Evolutionary conservation across 35 echinoderm and acorn worm species (phyloP), one percentile per base, ranked within the genome.

Genomic region (Chiridota heheva): DNA sequence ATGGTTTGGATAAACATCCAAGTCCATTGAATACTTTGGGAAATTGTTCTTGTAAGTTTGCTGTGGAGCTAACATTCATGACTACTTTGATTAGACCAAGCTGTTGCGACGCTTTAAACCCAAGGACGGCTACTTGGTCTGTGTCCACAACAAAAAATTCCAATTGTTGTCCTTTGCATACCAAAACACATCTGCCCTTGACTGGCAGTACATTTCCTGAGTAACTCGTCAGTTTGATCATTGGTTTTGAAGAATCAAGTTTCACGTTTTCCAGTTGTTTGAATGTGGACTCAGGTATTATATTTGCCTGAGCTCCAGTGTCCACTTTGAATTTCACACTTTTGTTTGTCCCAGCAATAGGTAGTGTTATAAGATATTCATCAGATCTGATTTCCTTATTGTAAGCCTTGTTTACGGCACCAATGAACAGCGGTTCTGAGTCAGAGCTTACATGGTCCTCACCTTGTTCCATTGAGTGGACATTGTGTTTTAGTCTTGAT

Each of bases 161-260:
- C 4, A 43, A 49, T 29, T 2, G 1, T 8, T 45, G 47, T 1
- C 47, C 71, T 36, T 75, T 75, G 35, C 71, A 75, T 22, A 7
- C 56, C 5, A 75, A 37, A 15, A 16, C 41, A 41, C 76, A 80
- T 36, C 62, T 39, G 25, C 76, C 76, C 25, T 26, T 59, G 0
- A 80, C 76, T 5, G 10, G 5, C n/a, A 80, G 49, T 63, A 35
- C 40, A 42, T 80, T 17, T 17, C 76, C 58, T 15, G 76, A 40
- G n/a, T 80, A 80, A 36, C 76, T 80, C 62, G 76, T 80, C 51
- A 80, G 10, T 2, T 34, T 31, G 20, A 28, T 80, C 26, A n/a
- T 17, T 5, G 76, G 42, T 15, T 75, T 80, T 1, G 34, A 41
- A 36, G 62, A n/a, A 15, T 60, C 22, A 63, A 61, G 31, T 10